These are phyloP conservation scores for Linyphia triangularis DNA, from an alignment of 2,888 invertebrate species.

Conservation along the genomic window DNA sequence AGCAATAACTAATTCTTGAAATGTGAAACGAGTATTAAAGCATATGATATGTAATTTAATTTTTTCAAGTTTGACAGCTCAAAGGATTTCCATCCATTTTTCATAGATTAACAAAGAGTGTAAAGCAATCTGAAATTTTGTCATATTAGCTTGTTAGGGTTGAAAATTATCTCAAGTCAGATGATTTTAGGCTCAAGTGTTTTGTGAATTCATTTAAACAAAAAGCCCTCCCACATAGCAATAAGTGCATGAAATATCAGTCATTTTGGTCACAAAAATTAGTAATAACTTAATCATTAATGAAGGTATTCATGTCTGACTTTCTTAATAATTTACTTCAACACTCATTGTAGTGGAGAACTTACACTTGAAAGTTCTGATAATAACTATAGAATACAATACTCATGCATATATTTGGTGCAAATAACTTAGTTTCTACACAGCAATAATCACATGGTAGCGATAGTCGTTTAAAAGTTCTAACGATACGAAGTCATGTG, in stretches of 20 bases:
- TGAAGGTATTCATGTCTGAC: no score
- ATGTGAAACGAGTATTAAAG: neutral
- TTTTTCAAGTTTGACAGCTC: neutral
- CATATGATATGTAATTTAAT: neutral
- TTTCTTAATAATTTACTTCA: no score
- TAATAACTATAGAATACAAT: neutral
- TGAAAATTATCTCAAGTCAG: neutral
- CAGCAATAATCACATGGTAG: neutral
- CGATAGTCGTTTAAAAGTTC: neutral
- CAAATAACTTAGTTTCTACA: neutral
- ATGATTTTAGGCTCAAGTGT: neutral
- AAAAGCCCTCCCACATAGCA: neutral
- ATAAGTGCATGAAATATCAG: neutral
- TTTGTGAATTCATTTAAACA: neutral
- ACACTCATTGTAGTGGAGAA: no score
- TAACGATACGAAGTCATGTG: no score
- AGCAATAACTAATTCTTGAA: no score
- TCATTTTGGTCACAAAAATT: neutral
- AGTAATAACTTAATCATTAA: no score
- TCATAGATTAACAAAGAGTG: neutral
- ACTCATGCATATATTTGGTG: no score
- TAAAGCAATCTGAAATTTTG: no score
- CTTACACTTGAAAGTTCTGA: no score
- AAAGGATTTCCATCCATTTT: conserved; percentile 18
- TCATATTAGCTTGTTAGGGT: neutral